A percentile compares a stretch with the other conserved stretches of the same genome.
Conservation (phyloP, 2,888 invertebrate species). For the Nudaria mundana region DNA sequence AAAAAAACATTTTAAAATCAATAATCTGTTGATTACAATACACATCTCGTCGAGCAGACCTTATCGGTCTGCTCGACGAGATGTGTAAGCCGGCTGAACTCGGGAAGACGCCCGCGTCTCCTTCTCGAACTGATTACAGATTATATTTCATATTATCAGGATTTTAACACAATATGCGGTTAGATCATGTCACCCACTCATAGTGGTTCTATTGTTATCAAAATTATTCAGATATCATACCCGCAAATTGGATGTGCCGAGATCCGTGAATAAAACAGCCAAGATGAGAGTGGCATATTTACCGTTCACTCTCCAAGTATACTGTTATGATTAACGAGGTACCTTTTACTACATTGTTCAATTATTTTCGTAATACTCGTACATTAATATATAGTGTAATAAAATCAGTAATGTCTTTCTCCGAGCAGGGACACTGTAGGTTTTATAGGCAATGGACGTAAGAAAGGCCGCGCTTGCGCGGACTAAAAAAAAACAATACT, state of each 20-base stretch:
- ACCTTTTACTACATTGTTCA: conserved; percentile 10
- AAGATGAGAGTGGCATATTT: conserved; percentile 32
- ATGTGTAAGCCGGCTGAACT: too few species aligned
- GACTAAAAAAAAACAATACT: too few species aligned
- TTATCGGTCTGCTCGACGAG: too few species aligned
- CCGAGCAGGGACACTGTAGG: too few species aligned
- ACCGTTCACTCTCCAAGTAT: conserved; percentile 24
- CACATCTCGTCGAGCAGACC: too few species aligned
- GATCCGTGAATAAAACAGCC: conserved; percentile 24
- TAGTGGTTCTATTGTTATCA: conserved; percentile 39
- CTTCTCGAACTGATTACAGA: too few species aligned
- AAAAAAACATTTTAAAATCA: too few species aligned
- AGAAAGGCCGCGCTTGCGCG: too few species aligned
- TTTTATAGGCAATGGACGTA: neutral
- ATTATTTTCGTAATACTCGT: conserved; percentile 11
- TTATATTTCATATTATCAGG: too few species aligned
- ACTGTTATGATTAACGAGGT: conserved; percentile 28
- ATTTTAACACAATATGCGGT: too few species aligned
- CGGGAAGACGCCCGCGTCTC: too few species aligned
- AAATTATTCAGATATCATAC: conserved; percentile 47
- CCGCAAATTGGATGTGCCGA: conserved; percentile 55
- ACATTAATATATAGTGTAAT: conserved; percentile 5
- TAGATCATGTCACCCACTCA: conserved; percentile 28
- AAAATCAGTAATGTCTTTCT: neutral
- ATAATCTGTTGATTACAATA: too few species aligned